Evolutionary conservation across 2,113 vertebrate species (phyloP).

Genomic region (Podiceps cristatus): DNA sequence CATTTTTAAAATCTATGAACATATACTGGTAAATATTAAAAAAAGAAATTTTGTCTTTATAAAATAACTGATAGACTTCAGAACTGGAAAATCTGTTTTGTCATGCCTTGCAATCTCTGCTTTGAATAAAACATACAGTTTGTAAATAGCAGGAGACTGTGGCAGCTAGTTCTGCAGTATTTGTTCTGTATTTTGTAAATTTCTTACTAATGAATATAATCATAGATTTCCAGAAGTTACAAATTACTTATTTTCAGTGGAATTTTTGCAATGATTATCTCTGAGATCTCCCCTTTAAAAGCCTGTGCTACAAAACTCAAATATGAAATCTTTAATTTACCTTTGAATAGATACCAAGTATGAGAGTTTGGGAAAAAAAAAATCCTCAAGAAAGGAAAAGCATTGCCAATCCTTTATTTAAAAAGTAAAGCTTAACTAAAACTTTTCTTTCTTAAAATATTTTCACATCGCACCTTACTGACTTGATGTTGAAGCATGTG

Average conservation of each 20-base stretch:
- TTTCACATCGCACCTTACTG: neutral
- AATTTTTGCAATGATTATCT: neutral
- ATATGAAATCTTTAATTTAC: neutral
- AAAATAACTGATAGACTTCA: neutral
- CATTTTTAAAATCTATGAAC: neutral
- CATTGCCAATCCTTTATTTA: neutral
- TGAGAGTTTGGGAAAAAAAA: neutral
- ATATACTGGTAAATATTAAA: neutral
- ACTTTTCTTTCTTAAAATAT: neutral
- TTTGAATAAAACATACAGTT: neutral
- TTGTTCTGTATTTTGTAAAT: neutral
- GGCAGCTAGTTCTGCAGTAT: neutral
- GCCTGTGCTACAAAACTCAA: neutral
- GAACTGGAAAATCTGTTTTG: neutral
- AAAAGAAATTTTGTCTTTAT: neutral
- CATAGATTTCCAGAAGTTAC: neutral
- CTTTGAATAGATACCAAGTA: neutral
- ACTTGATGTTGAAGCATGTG: neutral
- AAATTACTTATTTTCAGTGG: neutral
- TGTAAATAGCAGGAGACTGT: neutral
- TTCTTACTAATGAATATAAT: neutral
- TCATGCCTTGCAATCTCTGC: neutral
- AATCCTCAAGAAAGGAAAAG: neutral
- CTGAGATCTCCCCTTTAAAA: neutral
- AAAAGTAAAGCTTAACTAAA: neutral